These are phyloP conservation scores for Alentia gelatinosa DNA, from an alignment of 2,888 invertebrate species.

Conservation along the genomic window DNA sequence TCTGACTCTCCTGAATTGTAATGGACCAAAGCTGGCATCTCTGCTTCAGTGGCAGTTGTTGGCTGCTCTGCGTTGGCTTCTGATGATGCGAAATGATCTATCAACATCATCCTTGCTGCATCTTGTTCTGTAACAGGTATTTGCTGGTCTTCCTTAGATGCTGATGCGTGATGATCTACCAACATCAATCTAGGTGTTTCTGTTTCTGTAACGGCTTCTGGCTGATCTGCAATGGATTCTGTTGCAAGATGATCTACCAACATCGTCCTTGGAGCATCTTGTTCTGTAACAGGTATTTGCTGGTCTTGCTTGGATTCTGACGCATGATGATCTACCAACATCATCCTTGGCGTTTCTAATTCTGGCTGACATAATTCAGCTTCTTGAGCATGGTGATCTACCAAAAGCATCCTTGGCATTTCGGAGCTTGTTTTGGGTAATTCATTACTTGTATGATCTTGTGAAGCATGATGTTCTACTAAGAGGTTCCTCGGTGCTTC, in stretches of 20 bases:
- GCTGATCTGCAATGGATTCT: no score
- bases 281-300: no score
- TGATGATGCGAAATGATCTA: background rate
- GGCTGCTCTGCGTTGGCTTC: background rate
- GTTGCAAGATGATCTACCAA: background rate
- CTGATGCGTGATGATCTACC: background rate
- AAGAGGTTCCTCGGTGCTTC: no score
- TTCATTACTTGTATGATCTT: no score
- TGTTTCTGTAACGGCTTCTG: background rate
- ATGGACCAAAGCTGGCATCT: background rate
- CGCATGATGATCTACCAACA: background rate
- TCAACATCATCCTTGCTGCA: background rate
- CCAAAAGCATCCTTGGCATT: background rate
- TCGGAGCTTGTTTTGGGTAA: no score
- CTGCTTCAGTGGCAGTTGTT: background rate
- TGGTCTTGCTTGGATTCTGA: background rate
- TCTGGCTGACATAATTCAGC: no score
- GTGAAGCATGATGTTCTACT: no score
- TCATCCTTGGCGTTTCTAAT: background rate
- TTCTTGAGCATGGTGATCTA: background rate
- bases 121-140: no score
- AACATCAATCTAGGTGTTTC: background rate
- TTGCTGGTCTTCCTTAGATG: background rate
- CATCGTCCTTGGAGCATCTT: background rate
- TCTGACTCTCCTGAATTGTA: no score